Percentiles rank a stretch among this genome's conserved stretches.
Conservation (phyloP, 2,113 vertebrate genomes). For the Dendrocopos noguchii region DNA sequence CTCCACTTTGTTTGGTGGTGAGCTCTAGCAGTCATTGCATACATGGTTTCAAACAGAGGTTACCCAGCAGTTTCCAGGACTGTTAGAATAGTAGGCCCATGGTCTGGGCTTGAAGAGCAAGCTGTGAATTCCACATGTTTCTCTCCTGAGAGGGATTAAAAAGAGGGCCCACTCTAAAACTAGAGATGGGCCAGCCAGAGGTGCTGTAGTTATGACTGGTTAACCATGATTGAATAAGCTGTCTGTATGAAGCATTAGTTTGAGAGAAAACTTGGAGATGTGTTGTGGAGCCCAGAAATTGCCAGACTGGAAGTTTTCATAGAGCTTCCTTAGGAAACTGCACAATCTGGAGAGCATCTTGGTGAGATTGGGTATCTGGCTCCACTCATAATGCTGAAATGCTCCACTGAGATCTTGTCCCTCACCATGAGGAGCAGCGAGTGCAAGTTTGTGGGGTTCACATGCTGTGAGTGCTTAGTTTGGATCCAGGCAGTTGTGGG, state of each 20-base stretch:
- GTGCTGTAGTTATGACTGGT: not conserved
- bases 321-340: not conserved
- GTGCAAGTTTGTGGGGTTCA: not conserved
- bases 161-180: not conserved
- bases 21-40: not conserved
- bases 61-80: not conserved
- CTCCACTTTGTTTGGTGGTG: not conserved
- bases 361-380: accelerated
- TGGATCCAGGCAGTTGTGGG: not conserved
- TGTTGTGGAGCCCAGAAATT: not conserved
- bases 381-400: not conserved
- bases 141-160: not conserved
- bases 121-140: not conserved
- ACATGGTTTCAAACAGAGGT: not conserved
- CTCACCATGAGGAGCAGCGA: accelerated
- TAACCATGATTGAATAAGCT: not conserved
- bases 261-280: not conserved
- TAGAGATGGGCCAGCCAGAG: not conserved
- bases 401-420: not conserved
- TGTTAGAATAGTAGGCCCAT: not conserved
- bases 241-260: not conserved
- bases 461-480: not conserved
- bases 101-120: not conserved
- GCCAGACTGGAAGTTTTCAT: not conserved
- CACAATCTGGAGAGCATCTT: not conserved